phyloP scores from a whole-genome alignment of 2,888 invertebrate genomes.

The Morpho achilles region DNA sequence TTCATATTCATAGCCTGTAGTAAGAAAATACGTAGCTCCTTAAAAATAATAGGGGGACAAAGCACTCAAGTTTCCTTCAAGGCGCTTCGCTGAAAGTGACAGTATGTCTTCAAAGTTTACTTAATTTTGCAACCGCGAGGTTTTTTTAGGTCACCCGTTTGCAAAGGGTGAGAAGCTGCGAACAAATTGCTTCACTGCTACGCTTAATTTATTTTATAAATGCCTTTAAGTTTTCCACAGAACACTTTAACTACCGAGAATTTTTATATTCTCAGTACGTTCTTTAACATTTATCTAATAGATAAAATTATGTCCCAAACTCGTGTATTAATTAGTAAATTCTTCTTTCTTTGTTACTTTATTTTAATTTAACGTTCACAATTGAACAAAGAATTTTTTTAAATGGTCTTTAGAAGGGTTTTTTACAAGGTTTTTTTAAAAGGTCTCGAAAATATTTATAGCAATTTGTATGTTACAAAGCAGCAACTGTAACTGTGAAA shows the following conservation, averaged over 20 bases:
- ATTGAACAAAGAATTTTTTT: background rate
- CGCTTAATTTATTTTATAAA: conserved; percentile 66
- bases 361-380: background rate
- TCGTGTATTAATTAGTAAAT: background rate
- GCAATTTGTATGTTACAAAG: background rate
- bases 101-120: conserved; percentile 50
- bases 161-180: conserved; percentile 51
- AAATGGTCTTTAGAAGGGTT: too few species aligned
- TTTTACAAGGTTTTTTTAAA: background rate
- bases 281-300: conserved; percentile 7
- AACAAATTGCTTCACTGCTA: conserved; percentile 58
- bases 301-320: background rate
- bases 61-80: conserved; percentile 19
- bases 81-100: conserved; percentile 39
- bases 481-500: too few species aligned
- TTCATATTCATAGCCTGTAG: conserved; percentile 8
- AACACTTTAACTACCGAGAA: conserved; percentile 17
- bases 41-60: conserved; percentile 17
- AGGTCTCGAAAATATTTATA: background rate
- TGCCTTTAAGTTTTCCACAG: conserved; percentile 49
- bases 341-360: background rate
- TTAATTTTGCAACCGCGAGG: conserved; percentile 39
- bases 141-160: conserved; percentile 50
- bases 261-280: conserved; percentile 12
- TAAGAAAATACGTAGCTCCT: conserved; percentile 10